phyloP scores from a whole-genome alignment of 2,888 invertebrate genomes.

The Chorisops tibialis region DNA sequence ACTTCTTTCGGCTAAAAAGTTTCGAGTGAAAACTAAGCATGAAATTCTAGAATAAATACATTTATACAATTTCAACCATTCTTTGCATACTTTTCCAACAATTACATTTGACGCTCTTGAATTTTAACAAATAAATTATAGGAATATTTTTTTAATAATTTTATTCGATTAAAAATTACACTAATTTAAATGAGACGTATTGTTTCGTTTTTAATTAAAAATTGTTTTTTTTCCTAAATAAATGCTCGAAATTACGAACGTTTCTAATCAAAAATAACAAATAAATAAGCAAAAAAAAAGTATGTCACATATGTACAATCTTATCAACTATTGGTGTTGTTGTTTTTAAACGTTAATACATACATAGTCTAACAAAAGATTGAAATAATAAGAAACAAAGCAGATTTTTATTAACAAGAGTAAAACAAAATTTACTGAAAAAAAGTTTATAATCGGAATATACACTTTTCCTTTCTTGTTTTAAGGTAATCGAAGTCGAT shows the following conservation, averaged over 20 bases:
- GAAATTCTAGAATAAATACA: no score
- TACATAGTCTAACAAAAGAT: not conserved
- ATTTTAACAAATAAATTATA: no score
- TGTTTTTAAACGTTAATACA: not conserved
- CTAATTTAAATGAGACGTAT: conserved; percentile 21
- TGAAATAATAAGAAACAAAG: not conserved
- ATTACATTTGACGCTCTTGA: no score
- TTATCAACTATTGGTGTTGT: conserved; percentile 3
- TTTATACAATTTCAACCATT: no score
- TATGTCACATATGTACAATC: conserved; percentile 24
- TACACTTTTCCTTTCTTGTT: not conserved
- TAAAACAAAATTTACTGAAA: not conserved
- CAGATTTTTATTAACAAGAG: not conserved
- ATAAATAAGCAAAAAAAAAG: conserved; percentile 12
- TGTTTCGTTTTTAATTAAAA: not conserved
- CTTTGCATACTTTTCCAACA: no score
- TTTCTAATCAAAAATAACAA: conserved; percentile 4
- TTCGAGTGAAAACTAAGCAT: no score
- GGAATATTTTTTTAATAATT: conserved; percentile 9
- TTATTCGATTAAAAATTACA: conserved; percentile 24
- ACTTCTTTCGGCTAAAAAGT: no score
- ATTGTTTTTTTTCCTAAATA: conserved; percentile 5
- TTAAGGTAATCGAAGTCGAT: not conserved
- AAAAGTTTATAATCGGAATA: not conserved
- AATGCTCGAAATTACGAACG: conserved; percentile 4